Percentiles rank a stretch among this genome's conserved stretches.
phyloP scores from a whole-genome alignment of 2,113 vertebrate species.

The Passerina amoena region DNA sequence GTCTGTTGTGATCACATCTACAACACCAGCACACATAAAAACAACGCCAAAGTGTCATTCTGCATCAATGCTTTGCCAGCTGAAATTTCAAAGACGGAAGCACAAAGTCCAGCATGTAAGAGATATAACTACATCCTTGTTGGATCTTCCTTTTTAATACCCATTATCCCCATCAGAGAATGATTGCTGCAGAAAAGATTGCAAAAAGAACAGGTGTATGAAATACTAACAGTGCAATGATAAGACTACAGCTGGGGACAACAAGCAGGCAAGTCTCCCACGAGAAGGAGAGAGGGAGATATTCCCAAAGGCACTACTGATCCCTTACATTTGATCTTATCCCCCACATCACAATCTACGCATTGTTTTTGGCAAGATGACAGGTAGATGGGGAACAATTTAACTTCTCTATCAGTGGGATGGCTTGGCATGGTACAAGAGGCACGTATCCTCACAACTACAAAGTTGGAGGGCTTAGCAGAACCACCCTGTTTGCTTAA shows the following conservation, averaged over 20 bases:
- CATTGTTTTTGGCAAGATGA: neutral
- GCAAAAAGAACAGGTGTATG: neutral
- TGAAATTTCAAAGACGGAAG: neutral
- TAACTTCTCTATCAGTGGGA: neutral
- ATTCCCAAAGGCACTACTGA: conserved; percentile 37
- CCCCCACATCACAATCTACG: neutral
- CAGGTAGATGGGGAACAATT: neutral
- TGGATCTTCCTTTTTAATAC: neutral
- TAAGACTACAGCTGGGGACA: neutral
- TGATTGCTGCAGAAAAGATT: neutral
- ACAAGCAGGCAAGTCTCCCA: conserved; percentile 28
- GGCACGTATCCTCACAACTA: neutral
- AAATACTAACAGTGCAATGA: neutral
- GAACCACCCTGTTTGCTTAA: conserved; percentile 41
- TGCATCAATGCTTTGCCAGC: neutral
- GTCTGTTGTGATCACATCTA: neutral
- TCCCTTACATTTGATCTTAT: conserved; percentile 44
- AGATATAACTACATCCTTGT: neutral
- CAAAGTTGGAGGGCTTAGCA: neutral
- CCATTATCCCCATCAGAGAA: neutral
- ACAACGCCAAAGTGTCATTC: neutral
- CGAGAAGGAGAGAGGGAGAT: neutral
- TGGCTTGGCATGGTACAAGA: conserved; percentile 20
- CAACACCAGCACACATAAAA: neutral
- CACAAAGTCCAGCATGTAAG: neutral